Evolutionary conservation across 2,888 invertebrate species (phyloP), one percentile per base, ranked within the genome.

Genomic region (Apeira syringaria): DNA sequence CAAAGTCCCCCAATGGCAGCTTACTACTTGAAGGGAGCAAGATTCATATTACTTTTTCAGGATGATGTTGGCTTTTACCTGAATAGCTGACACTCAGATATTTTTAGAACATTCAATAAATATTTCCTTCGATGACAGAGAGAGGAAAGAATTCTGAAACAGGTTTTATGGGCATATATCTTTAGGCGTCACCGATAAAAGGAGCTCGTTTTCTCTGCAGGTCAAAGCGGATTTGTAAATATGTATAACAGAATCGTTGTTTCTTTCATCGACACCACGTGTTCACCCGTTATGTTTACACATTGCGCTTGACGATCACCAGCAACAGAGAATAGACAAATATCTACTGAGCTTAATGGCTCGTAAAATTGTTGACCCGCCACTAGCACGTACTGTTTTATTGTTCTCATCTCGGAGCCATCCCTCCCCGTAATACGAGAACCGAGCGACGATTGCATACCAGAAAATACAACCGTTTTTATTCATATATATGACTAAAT

Each of bases 21-120:
- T 68, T 79, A 75, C 72, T 74, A 65, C 68, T 58, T 48, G 45
- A 54, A 59, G 59, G 39, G 52, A 56, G 32, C 27, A 48, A 61
- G 61, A 61, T 42, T 54, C 50, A 65, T 79, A 79, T 78, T 79
- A 70, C 73, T 67, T 67, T 66, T 61, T 49, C 48, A 47, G 48
- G 63, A 58, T 55, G 39, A 24, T 48, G 41, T 34, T 40, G 50
- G 38, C 55, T 43, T 33, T 28, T 32, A 46, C 52, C 26, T 44
- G 38, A 40, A 43, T 34, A 33, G 33, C 9, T 37, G 37, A 40
- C 30, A 40, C 32, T 40, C 18, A 32, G 27, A 31, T 44, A 39
- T 44, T 32, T 37, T 34, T 32, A 35, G 32, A 43, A 39, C 46
- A 12, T 32, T 38, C 24, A 12, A 29, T 10, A n/a, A n/a, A n/a